Base-by-base conservation (phyloP, 2,888 invertebrate species). In the Ornithoptera alexandrae region DNA sequence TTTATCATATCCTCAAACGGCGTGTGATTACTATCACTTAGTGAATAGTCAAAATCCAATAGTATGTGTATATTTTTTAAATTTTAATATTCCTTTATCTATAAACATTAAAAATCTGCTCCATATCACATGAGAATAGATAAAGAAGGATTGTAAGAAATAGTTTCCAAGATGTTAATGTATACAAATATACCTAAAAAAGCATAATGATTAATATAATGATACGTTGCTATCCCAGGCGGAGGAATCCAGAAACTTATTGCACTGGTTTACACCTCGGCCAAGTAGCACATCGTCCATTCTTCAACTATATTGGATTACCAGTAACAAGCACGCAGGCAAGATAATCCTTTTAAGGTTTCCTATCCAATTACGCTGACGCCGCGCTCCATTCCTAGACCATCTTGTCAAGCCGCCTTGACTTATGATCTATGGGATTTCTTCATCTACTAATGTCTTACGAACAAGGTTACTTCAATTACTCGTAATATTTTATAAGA, bases 361-460 rank as follows among this genome's bases (percentile, higher is more conserved):
- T 71, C 73, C 73, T 75, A 89, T 89, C 89, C 88, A 88, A 89
- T 89, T 89, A 89, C 75, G 75, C 75, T 74, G 75, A 75, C 72
- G 73, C 73, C 71, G 72, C 66, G 75, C 72, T 74, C 67, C 74
- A 72, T 70, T 67, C 42, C 62, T 62, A 58, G 57, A 65, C 65
- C 73, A 76, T 73, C 78, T 75, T 75, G 73, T 75, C 84, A 77
- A 79, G 72, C 69, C 77, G 77, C 86, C 85, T 86, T 86, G 85
- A 84, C 84, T 85, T 80, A 79, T 75, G 73, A 73, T 61, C 39
- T 68, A 75, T 73, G 72, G 65, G 74, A 69, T 73, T 69, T 65
- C 64, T 63, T 39, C 64, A 65, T 58, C 59, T 5, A 46, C 62
- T 65, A 46, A 69, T 42, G 50, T 56, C 62, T 68, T 39, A 18